These are phyloP conservation scores for Hylaeus anthracinus DNA, from an alignment of 1,140 invertebrate species.

Conservation along the genomic window DNA sequence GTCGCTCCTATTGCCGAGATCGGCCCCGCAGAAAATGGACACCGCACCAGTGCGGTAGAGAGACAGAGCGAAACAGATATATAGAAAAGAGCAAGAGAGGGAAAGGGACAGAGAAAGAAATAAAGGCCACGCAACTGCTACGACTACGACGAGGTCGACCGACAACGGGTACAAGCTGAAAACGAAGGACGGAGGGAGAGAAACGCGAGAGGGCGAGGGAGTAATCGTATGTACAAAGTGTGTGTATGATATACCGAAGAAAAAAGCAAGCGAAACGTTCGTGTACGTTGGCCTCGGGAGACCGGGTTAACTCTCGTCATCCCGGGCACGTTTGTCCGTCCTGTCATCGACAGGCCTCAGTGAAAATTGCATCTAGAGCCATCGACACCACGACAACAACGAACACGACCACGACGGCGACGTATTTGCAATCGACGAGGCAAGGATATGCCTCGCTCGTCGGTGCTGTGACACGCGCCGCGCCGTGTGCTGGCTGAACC, in stretches of 20 bases:
- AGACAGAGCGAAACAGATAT: constrained; percentile 27
- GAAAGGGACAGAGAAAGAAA: constrained; percentile 28
- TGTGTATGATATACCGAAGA: constrained; percentile 17
- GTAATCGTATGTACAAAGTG: constrained; percentile 43
- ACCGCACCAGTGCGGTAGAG: constrained; percentile 54
- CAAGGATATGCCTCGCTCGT: constrained; percentile 54
- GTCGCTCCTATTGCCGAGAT: constrained; percentile 45
- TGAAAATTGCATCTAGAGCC: constrained; percentile 32
- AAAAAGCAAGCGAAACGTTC: constrained; percentile 20
- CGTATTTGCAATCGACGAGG: constrained; percentile 45
- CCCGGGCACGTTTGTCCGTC: constrained; percentile 20
- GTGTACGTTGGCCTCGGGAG: constrained; percentile 32
- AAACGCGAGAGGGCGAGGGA: constrained; percentile 35
- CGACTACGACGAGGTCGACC: constrained; percentile 34
- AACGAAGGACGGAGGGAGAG: constrained; percentile 36
- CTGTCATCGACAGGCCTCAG: constrained; percentile 36
- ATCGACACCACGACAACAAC: constrained; percentile 12
- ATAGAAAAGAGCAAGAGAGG: constrained; percentile 12
- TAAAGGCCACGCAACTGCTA: constrained; percentile 50
- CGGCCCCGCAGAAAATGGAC: constrained; percentile 62
- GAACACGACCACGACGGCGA: constrained; percentile 33
- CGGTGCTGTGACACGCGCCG: constrained; percentile 56
- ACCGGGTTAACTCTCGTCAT: constrained; percentile 21
- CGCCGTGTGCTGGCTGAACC: constrained; percentile 59
- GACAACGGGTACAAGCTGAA: constrained; percentile 3